Percentiles rank a stretch among this genome's conserved stretches.
These are phyloP conservation scores for Thereva nobilitata DNA, from an alignment of 2,888 invertebrate genomes.

Conservation along the genomic window DNA sequence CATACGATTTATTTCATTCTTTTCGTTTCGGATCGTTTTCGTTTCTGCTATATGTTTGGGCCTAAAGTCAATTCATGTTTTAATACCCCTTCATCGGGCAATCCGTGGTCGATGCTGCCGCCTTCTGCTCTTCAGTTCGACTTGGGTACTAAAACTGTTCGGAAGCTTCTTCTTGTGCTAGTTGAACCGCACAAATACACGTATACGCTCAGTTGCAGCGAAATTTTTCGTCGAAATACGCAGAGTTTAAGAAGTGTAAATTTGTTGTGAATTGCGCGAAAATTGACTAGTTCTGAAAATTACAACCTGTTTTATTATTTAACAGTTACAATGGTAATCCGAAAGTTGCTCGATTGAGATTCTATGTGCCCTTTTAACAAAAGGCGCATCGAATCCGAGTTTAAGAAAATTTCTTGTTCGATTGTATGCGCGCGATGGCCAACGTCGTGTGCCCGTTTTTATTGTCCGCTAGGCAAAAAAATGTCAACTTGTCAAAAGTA, in stretches of 20 bases:
- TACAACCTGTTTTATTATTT: background rate
- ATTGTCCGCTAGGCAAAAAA: conserved; percentile 2
- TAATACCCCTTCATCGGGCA: too few relatives aligned
- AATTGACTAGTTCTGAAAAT: background rate
- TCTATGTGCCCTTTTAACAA: conserved; percentile 3
- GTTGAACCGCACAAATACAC: conserved; percentile 25
- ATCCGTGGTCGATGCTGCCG: conserved; percentile 3
- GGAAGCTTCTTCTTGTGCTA: conserved; percentile 24
- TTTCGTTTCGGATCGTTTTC: too few relatives aligned
- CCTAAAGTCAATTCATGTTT: too few relatives aligned
- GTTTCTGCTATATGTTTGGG: too few relatives aligned
- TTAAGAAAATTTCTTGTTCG: conserved; percentile 19
- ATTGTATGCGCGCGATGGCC: conserved; percentile 32
- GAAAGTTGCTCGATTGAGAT: background rate
- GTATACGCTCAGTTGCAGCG: conserved; percentile 21
- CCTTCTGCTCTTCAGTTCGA: conserved; percentile 16
- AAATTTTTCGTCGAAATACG: conserved; percentile 30
- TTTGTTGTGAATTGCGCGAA: conserved; percentile 2
- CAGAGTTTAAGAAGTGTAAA: conserved; percentile 19
- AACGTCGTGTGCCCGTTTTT: conserved; percentile 16
- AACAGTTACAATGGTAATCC: conserved; percentile 13
- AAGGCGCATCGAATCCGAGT: conserved; percentile 16
- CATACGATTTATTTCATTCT: too few relatives aligned
- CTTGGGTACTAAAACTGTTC: conserved; percentile 28
- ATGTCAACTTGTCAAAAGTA: background rate